phyloP scores from a whole-genome alignment of 2,888 invertebrate species.

The Phorcus lineatus region DNA sequence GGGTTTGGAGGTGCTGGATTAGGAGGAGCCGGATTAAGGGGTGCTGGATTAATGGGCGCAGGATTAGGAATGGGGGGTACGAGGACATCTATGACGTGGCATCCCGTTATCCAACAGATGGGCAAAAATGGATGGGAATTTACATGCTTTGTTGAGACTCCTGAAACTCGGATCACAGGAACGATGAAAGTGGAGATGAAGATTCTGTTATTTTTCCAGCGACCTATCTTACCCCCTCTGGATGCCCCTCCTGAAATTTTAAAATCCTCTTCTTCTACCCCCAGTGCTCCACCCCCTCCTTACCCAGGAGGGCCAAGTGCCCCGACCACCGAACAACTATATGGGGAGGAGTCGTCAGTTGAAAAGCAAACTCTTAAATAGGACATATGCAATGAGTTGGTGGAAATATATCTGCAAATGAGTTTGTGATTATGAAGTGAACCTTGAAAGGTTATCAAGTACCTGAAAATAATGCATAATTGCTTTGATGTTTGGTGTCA shows the following conservation, averaged over 20 bases:
- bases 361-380: too few relatives aligned
- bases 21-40: neutral
- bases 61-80: slow-evolving; percentile 42
- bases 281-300: neutral
- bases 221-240: slow-evolving; percentile 28
- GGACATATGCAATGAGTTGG: too few relatives aligned
- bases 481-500: too few relatives aligned
- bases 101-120: slow-evolving; percentile 62
- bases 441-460: too few relatives aligned
- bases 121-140: slow-evolving; percentile 70
- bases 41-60: neutral
- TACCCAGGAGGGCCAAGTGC: neutral
- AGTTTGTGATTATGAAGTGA: too few relatives aligned
- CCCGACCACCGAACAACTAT: neutral
- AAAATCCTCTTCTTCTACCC: neutral
- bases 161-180: slow-evolving; percentile 41
- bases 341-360: too few relatives aligned
- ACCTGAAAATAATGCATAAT: too few relatives aligned
- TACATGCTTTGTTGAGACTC: slow-evolving; percentile 60
- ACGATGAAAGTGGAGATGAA: slow-evolving; percentile 37
- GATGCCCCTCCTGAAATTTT: neutral
- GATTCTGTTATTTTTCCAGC: slow-evolving; percentile 58
- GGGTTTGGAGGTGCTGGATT: slow-evolving; percentile 41
- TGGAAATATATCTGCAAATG: too few relatives aligned
- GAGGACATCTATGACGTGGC: slow-evolving; percentile 52